Evolutionary conservation across 2,888 invertebrate species (phyloP).

Genomic region (Bibio marci): DNA sequence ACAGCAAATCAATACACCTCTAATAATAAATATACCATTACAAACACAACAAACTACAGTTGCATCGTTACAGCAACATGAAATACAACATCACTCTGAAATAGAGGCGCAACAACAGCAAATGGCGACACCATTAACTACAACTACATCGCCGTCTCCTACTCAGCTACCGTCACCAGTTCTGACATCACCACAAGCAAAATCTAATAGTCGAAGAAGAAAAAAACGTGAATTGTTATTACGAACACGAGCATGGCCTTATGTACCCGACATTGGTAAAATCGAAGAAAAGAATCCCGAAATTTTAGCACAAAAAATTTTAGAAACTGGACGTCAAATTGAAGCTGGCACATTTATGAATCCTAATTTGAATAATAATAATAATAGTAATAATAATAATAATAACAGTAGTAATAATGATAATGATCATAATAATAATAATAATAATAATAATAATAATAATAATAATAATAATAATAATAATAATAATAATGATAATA

Average conservation of each 20-base stretch:
- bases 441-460: not conserved
- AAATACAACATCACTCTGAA: too few species aligned
- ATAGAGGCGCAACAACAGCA: too few species aligned
- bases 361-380: too few species aligned
- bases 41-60: not conserved
- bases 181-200: conserved; percentile 13
- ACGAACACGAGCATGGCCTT: conserved; percentile 81
- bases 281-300: conserved; percentile 87
- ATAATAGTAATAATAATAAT: conserved; percentile 14
- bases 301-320: conserved; percentile 72
- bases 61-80: too few species aligned
- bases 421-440: not conserved
- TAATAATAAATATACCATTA: not conserved
- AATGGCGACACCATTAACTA: not conserved
- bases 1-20: too few species aligned
- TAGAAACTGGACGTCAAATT: conserved; percentile 77
- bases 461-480: not conserved
- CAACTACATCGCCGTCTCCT: conserved; percentile 9
- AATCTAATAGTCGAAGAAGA: conserved; percentile 40
- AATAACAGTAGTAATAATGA: conserved; percentile 16
- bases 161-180: conserved; percentile 11
- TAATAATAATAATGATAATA: conserved; percentile 11
- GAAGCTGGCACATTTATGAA: conserved; percentile 57
- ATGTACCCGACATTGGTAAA: conserved; percentile 75
- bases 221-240: conserved; percentile 55